These are phyloP conservation scores for Stenolophus ochropezus DNA, from an alignment of 2,888 invertebrate genomes.

Conservation along the genomic window DNA sequence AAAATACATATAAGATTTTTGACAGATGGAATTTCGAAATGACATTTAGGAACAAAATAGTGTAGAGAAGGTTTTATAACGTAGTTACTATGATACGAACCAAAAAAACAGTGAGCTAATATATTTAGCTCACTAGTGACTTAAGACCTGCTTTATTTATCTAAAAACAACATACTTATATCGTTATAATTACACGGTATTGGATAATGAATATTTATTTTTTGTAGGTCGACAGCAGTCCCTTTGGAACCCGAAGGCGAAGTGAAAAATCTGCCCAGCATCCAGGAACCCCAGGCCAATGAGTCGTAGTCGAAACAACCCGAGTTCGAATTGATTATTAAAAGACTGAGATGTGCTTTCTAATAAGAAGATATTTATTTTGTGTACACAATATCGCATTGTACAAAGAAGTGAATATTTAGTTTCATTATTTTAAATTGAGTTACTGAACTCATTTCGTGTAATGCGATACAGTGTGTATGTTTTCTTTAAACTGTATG, in stretches of 20 bases:
- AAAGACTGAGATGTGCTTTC: constrained; percentile 46
- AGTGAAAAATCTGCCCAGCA: neutral
- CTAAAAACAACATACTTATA: too few relatives aligned
- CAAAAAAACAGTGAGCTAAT: too few relatives aligned
- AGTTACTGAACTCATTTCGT: neutral
- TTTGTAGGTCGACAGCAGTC: neutral
- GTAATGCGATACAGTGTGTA: neutral
- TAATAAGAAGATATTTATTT: constrained; percentile 32
- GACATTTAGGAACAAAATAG: too few relatives aligned
- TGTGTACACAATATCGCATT: neutral
- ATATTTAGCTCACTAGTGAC: too few relatives aligned
- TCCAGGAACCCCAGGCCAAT: constrained; percentile 15
- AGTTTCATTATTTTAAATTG: neutral
- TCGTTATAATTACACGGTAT: too few relatives aligned
- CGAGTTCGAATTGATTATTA: neutral
- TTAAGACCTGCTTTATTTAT: too few relatives aligned
- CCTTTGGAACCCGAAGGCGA: neutral
- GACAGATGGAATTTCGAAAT: too few relatives aligned
- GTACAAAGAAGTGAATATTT: neutral
- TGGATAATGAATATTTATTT: too few relatives aligned
- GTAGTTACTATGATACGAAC: too few relatives aligned
- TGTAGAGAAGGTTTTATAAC: too few relatives aligned
- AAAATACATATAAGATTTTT: too few relatives aligned
- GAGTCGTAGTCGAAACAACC: neutral
- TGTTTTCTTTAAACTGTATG: constrained; percentile 14